Evolutionary conservation across 2,888 invertebrate species (phyloP).

Genomic region (Calephelis perditalis): DNA sequence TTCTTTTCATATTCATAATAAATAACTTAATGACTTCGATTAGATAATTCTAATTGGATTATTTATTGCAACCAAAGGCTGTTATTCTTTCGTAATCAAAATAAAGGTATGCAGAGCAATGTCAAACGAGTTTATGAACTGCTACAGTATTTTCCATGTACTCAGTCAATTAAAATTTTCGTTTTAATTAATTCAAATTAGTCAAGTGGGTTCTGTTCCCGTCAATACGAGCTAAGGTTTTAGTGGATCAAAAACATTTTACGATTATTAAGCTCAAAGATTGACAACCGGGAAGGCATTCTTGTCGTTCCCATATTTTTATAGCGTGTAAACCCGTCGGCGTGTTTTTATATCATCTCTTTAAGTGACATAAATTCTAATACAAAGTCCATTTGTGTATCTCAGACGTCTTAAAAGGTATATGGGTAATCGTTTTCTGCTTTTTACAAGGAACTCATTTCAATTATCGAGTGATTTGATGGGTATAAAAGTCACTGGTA

Average conservation of each 20-base stretch:
- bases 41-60: neutral
- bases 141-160: constrained; percentile 5
- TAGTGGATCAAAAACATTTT: constrained; percentile 72
- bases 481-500: constrained; percentile 70
- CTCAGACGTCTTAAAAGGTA: constrained; percentile 77
- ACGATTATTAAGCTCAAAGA: constrained; percentile 73
- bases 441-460: constrained; percentile 78
- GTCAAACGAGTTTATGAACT: constrained; percentile 7
- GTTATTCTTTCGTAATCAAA: constrained; percentile 7
- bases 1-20: neutral
- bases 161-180: constrained; percentile 8
- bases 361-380: constrained; percentile 78
- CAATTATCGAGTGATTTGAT: constrained; percentile 76
- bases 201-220: constrained; percentile 14
- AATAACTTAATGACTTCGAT: constrained; percentile 7
- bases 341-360: constrained; percentile 74
- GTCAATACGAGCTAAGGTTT: constrained; percentile 23
- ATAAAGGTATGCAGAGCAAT: neutral
- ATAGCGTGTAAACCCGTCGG: constrained; percentile 76
- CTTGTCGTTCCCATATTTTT: constrained; percentile 74
- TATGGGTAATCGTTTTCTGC: constrained; percentile 75
- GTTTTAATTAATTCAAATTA: constrained; percentile 13
- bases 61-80: neutral
- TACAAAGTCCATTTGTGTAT: constrained; percentile 78
- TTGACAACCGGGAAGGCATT: constrained; percentile 74